Conservation (phyloP, 2,113 vertebrate genomes). For the Ardeotis arabs region DNA sequence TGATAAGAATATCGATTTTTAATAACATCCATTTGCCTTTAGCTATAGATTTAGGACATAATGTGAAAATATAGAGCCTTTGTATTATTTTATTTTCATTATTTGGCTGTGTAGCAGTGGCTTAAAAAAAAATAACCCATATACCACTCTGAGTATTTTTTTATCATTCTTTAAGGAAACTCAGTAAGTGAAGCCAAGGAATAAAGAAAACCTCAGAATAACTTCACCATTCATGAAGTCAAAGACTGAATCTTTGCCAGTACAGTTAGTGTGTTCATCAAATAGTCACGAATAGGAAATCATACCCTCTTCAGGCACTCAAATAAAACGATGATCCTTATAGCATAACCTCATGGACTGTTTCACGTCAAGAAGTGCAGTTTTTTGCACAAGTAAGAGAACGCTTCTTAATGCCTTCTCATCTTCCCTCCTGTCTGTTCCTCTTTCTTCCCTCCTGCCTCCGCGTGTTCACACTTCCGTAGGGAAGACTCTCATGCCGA, state of each 20-base stretch:
- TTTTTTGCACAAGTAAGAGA: not conserved
- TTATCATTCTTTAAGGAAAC: not conserved
- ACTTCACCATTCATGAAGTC: not conserved
- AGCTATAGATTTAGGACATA: not conserved
- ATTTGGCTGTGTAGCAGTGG: not conserved
- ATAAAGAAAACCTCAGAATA: not conserved
- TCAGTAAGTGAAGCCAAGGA: not conserved
- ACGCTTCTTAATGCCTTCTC: not conserved
- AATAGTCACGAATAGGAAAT: not conserved
- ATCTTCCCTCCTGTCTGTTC: not conserved
- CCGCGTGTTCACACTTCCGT: not conserved
- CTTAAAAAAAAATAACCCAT: not conserved
- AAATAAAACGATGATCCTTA: not conserved
- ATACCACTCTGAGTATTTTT: not conserved
- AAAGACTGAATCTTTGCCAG: not conserved
- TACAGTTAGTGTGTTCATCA: not conserved
- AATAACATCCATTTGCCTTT: not conserved
- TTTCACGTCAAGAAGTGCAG: not conserved
- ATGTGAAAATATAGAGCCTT: not conserved
- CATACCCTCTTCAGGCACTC: not conserved
- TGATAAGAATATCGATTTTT: not conserved
- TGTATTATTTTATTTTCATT: not conserved
- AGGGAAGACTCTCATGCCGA: rapidly evolving
- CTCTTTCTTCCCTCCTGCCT: not conserved
- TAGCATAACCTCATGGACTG: not conserved